A percentile compares a stretch with the other conserved stretches of the same genome.
Evolutionary conservation across 2,888 invertebrate genomes (phyloP).

Genomic region (Ornithoptera priamus): DNA sequence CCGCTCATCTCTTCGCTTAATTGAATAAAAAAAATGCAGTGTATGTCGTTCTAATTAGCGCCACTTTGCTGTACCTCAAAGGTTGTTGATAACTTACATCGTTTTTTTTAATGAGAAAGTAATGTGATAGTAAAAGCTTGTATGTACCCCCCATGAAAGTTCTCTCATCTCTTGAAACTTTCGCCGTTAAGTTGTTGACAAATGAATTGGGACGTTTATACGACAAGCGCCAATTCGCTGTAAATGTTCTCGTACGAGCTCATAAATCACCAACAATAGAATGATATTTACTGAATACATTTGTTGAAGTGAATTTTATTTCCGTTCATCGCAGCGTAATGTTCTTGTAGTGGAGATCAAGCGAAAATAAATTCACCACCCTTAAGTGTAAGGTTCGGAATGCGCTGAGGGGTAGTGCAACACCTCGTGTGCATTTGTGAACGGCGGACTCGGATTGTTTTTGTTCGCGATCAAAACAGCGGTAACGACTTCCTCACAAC

Average conservation of each 20-base stretch:
- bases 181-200: neutral
- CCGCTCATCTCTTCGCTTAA: too few species aligned
- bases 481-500: constrained; percentile 65
- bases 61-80: too few species aligned
- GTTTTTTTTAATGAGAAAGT: too few species aligned
- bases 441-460: constrained; percentile 50
- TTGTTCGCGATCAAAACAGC: constrained; percentile 53
- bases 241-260: constrained; percentile 23
- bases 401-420: constrained; percentile 22
- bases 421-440: constrained; percentile 47
- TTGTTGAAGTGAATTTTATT: constrained; percentile 42
- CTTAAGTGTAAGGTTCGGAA: constrained; percentile 35
- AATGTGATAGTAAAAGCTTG: too few species aligned
- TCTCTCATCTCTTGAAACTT: too few species aligned
- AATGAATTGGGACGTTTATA: constrained; percentile 13
- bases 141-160: too few species aligned
- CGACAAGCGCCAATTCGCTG: constrained; percentile 5
- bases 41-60: too few species aligned
- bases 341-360: constrained; percentile 23
- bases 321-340: constrained; percentile 37
- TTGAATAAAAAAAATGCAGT: too few species aligned
- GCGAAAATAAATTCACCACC: constrained; percentile 34
- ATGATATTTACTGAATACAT: constrained; percentile 35
- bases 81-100: too few species aligned
- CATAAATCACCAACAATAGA: constrained; percentile 31